Evolutionary conservation across 2,113 vertebrate species (phyloP), one percentile per base, ranked within the genome.

Genomic region (Kobus ellipsiprymnus): DNA sequence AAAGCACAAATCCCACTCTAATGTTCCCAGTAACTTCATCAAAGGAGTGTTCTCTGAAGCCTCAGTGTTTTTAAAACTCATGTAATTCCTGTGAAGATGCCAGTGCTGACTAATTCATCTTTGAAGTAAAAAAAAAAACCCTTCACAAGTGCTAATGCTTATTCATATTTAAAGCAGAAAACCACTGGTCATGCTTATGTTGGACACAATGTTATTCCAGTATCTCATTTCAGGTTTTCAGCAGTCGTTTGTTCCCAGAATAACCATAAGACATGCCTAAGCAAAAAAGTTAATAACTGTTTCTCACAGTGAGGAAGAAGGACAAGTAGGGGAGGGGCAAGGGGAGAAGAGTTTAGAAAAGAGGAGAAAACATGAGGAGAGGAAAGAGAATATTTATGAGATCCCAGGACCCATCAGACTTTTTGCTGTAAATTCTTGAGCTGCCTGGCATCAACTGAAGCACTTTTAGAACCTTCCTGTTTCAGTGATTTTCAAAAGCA

Each of bases 151-250:
- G 50, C 81, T 97, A 67, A 92, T 86, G 88, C 30, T 95, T 81
- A 92, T 48, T 94, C 82, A 97, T 83, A 89, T 92, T 96, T 96
- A 96, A 95, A 91, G 77, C 52, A 89, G 60, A 94, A 95, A 96
- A 82, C 85, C 60, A 91, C 91, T 40, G 48, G 55, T 78, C 91
- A 54, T 77, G 60, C 52, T 93, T 91, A 62, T 57, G 25, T 71
- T 94, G 88, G 96, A 95, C 30, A 50, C 44, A 52, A 9, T 55
- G 25, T 78, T 96, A 77, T n/a, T 78, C 44, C 27, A 82, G 78
- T 91, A 83, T 93, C 88, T 96, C 82, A 78, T 94, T 97, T 97
- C 89, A 96, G 71, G 12, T 59, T 97, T 94, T 96, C 95, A 95
- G 88, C 90, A 96, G 93, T 48, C 40, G 4, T 95, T 93, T 77